phyloP scores from a whole-genome alignment of 2,797 vertebrate genomes.

The Rhinichthys osculus region DNA sequence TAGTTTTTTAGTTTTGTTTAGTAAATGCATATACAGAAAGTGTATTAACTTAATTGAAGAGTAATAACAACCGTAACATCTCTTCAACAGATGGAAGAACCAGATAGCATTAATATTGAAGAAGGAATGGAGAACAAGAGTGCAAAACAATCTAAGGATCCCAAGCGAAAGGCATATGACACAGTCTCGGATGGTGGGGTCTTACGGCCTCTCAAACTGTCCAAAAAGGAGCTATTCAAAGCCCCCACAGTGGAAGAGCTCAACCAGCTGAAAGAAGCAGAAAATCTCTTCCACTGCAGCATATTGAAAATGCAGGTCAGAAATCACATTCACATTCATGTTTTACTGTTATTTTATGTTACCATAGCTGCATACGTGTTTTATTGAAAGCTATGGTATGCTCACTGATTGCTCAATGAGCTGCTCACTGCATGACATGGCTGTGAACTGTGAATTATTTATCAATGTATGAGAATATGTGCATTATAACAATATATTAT shows the following conservation, averaged over 20 bases:
- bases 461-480: neutral
- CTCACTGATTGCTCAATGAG: neutral
- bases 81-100: conserved; percentile 64
- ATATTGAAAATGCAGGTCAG: conserved; percentile 92
- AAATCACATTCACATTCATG: too few species aligned
- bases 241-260: conserved; percentile 92
- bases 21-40: neutral
- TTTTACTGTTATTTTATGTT: conserved; percentile 1
- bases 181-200: conserved; percentile 55
- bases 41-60: neutral
- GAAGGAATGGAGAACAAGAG: conserved; percentile 20
- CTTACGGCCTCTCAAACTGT: conserved; percentile 83
- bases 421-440: neutral
- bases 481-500: neutral
- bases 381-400: neutral
- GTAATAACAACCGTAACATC: neutral
- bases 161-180: conserved; percentile 72
- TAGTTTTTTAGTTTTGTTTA: too few species aligned
- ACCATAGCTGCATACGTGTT: neutral
- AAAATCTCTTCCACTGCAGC: conserved; percentile 93
- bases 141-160: conserved; percentile 34
- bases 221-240: conserved; percentile 86
- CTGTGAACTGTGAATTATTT: neutral
- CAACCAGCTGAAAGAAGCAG: conserved; percentile 90
- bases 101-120: conserved; percentile 48